These are phyloP conservation scores for Microplitis manilae DNA, from an alignment of 2,888 invertebrate species.

Conservation along the genomic window DNA sequence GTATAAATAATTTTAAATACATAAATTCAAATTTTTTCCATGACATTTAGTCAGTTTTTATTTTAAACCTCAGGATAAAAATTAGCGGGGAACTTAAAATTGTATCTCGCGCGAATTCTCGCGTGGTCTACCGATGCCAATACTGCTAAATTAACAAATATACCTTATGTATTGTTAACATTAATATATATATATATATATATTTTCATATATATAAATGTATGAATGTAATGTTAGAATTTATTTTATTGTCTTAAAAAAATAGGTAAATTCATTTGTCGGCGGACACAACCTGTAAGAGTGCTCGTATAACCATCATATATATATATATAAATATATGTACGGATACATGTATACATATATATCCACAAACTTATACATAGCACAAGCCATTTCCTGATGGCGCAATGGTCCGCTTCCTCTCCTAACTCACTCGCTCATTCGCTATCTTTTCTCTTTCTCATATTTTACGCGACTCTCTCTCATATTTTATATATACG, in stretches of 20 bases:
- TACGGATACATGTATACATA: constrained; percentile 23
- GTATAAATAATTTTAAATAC: background rate
- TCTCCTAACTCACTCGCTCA: constrained; percentile 48
- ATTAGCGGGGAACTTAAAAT: constrained; percentile 28
- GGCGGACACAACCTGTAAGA: constrained; percentile 31
- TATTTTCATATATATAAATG: background rate
- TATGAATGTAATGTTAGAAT: background rate
- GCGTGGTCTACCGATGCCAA: constrained; percentile 14
- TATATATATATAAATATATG: background rate
- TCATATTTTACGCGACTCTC: constrained; percentile 16
- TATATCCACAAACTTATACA: constrained; percentile 16
- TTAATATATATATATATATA: background rate
- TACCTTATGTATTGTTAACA: background rate
- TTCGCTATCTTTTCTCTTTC: constrained; percentile 33
- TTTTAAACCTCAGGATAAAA: background rate
- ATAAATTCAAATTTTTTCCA: constrained; percentile 12
- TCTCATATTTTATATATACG: background rate
- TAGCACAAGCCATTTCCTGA: constrained; percentile 62
- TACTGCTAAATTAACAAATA: background rate
- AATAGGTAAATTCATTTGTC: constrained; percentile 5
- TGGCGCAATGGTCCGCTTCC: constrained; percentile 67
- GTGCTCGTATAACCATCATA: constrained; percentile 11
- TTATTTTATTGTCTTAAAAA: constrained; percentile 7
- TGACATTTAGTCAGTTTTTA: background rate
- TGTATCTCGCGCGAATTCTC: constrained; percentile 29